A percentile compares a stretch with the other conserved stretches of the same genome.
phyloP scores from a whole-genome alignment of 2,888 invertebrate genomes.

The Microctonus aethiopoides region DNA sequence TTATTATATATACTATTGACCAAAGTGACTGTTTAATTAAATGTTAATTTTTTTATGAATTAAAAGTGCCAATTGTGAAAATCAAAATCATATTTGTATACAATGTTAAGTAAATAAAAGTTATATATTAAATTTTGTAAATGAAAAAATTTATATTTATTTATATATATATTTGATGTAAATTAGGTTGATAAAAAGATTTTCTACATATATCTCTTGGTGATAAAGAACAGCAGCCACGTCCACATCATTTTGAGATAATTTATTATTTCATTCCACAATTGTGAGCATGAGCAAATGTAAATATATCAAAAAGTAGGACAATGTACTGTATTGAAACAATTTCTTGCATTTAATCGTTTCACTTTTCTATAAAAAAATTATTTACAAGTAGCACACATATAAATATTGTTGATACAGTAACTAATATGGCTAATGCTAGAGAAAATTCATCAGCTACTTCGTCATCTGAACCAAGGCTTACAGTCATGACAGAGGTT shows the following conservation, averaged over 20 bases:
- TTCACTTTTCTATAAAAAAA: background rate
- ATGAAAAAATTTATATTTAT: too few species aligned
- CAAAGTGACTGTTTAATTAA: too few species aligned
- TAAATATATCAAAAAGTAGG: background rate
- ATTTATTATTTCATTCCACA: too few species aligned
- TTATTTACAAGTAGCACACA: background rate
- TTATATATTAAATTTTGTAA: background rate
- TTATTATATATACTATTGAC: too few species aligned
- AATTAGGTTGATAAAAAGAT: background rate
- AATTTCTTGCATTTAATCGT: background rate
- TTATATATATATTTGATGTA: too few species aligned
- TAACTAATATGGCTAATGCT: too few species aligned
- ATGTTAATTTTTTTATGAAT: background rate
- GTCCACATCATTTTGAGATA: too few species aligned
- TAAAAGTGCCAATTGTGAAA: background rate
- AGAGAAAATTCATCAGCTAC: background rate
- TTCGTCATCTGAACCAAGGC: background rate
- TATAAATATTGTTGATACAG: background rate
- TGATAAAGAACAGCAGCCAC: too few species aligned
- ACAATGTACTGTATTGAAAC: background rate
- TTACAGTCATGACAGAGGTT: constrained; percentile 48
- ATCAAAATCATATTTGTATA: background rate
- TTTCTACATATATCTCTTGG: background rate
- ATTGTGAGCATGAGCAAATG: background rate
- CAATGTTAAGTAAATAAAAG: too few species aligned